Base-by-base conservation (phyloP, 1,140 invertebrate species). In the Orius insidiosus region DNA sequence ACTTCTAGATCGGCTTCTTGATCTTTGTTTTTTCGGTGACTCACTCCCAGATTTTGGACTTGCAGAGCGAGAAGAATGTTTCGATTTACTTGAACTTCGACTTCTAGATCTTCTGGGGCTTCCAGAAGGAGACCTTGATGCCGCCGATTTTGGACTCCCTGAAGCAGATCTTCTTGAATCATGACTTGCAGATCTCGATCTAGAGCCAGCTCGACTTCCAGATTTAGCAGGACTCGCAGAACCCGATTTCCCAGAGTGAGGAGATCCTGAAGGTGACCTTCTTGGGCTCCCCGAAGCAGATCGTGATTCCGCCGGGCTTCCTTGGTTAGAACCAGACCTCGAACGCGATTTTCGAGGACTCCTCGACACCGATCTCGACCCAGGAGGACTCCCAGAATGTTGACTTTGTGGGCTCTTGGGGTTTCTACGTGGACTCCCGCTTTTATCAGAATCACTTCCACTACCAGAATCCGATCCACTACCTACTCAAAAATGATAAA, bases 221-320 rank as follows among this genome's bases (percentile, higher is more conserved):
- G 51, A 52, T 11, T 36, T 24, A 10, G 49, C 44, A 7, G 38
- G 46, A 31, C 50, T 52, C 5, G 36, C 43, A 7, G 45, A 52
- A 4, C 55, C 56, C 1, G 61, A 62, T 24, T 24, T 24, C 5
- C 49, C 56, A 10, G 59, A 56, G 18, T 55, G 54, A 33, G 59
- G 59, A 2, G 60, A 61, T 39, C 54, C 55, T 33, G 50, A 53
- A 38, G 36, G 16, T 7, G 39, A 43, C 14, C 31, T 43, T 5
- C 41, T 35, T 2, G 46, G 46, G n/a, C 36, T 41, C 34, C 13
- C n/a, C 1, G 45, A 50, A 39, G 42, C 35, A 31, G 47, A 49
- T 14, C 34, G 31, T 37, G 63, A 62, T 31, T 58, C 60, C 53
- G 57, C 56, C 37, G 64, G 61, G 48, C 67, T 69, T 14, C n/a